A percentile compares a stretch with the other conserved stretches of the same genome.
phyloP scores from a whole-genome alignment of 1,140 invertebrate genomes.

The Stegodyphus mimosarum region DNA sequence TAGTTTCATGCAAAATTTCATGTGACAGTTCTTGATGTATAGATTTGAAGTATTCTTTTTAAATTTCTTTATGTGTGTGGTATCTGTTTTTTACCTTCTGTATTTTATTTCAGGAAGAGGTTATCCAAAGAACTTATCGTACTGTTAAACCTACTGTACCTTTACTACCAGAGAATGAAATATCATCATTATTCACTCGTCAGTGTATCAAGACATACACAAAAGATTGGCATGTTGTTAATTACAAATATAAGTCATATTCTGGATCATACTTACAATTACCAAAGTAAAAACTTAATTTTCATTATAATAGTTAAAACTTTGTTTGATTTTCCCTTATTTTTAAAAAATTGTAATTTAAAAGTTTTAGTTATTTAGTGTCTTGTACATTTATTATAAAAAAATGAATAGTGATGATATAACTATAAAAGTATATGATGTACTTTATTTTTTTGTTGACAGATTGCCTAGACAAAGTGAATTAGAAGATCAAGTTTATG shows the following conservation, averaged over 20 bases:
- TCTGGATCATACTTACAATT: constrained; percentile 85
- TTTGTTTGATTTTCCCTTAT: too few relatives aligned
- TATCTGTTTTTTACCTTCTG: not conserved
- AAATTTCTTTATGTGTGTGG: not conserved
- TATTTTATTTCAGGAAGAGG: constrained; percentile 76
- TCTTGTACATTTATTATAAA: too few relatives aligned
- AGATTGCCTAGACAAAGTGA: constrained; percentile 75
- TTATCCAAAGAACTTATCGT: constrained; percentile 80
- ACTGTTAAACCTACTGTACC: constrained; percentile 82
- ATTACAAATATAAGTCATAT: constrained; percentile 88
- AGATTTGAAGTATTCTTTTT: not conserved
- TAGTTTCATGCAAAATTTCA: too few relatives aligned
- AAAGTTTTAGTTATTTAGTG: too few relatives aligned
- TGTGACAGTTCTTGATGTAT: too few relatives aligned
- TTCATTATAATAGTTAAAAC: too few relatives aligned
- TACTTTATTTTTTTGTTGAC: not conserved
- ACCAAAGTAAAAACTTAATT: constrained; percentile 75
- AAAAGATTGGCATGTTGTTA: constrained; percentile 85
- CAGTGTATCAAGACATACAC: constrained; percentile 89
- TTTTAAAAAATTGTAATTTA: too few relatives aligned
- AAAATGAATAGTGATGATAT: not conserved
- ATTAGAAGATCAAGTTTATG: constrained; percentile 82
- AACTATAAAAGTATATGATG: too few relatives aligned
- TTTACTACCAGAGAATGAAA: constrained; percentile 64
- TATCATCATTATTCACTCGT: constrained; percentile 79